Evolutionary conservation across 2,888 invertebrate genomes (phyloP), one percentile per base, ranked within the genome.

Genomic region (Horisme vitalbata): DNA sequence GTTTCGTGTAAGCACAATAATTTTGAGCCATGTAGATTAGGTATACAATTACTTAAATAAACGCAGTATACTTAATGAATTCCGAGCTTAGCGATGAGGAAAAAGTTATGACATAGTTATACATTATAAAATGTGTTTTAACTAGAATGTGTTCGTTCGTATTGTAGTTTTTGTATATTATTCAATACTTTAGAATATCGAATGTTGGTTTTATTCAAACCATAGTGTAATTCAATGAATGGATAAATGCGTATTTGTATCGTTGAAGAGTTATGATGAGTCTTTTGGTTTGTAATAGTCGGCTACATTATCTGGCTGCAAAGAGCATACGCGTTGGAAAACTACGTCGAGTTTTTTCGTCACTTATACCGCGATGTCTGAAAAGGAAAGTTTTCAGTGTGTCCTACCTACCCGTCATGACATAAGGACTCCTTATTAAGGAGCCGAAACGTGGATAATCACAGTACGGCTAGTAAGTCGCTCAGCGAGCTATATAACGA

Each of bases 81-180:
- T 64, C 75, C 70, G 80, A 83, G 83, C 79, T 83, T 83, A 83
- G 72, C 57, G 34, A 61, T 54, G 55, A 65, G 49, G 59, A 62
- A 66, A 65, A 61, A 67, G 65, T 72, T 59, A 63, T 66, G 64
- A 61, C 57, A 62, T 65, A 59, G 66, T 65, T 71, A 60, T 62
- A 63, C 57, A 57, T 63, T 64, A 63, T 57, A 55, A 57, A 63
- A 68, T 55, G 45, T 33, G 35, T 33, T 47, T 44, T 31, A 26
- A 49, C 55, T 55, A 50, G 49, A 57, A 79, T 75, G 82, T 83
- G 82, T 83, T 83, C 79, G 57, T 36, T 26, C 20, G 28, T 32
- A 13, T 36, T n/a, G 23, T 45, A 54, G 55, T 52, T 58, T 55
- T 53, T 52, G 35, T 52, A 52, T 49, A 55, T 52, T 47, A 45